phyloP scores from a whole-genome alignment of 2,888 invertebrate genomes.

The Eilema depressum region DNA sequence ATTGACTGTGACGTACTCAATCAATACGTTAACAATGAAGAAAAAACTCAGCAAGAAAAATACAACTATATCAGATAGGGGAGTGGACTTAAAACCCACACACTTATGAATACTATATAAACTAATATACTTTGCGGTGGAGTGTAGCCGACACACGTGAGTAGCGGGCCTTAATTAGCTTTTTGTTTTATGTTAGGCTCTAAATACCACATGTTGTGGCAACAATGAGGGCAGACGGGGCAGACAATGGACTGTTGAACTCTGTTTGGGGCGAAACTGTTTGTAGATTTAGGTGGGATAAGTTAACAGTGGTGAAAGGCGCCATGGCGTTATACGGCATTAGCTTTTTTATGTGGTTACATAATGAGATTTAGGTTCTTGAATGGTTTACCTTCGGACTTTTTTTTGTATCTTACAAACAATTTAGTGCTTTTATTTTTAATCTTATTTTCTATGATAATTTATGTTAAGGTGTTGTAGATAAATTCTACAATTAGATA shows the following conservation, averaged over 20 bases:
- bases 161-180: slow-evolving; percentile 54
- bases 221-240: slow-evolving; percentile 19
- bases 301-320: slow-evolving; percentile 16
- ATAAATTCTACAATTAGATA: neutral
- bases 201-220: slow-evolving; percentile 41
- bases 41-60: slow-evolving; percentile 27
- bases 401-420: neutral
- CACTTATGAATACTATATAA: slow-evolving; percentile 32
- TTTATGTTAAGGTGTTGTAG: neutral
- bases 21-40: slow-evolving; percentile 2
- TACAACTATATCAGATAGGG: slow-evolving; percentile 27
- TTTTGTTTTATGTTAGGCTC: slow-evolving; percentile 61
- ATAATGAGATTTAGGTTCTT: neutral
- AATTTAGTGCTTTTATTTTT: neutral
- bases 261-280: slow-evolving; percentile 10
- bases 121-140: slow-evolving; percentile 29
- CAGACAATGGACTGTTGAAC: slow-evolving; percentile 14
- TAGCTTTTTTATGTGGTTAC: neutral
- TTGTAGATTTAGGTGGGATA: slow-evolving; percentile 16
- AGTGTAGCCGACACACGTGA: slow-evolving; percentile 48
- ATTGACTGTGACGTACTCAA: slow-evolving; percentile 6
- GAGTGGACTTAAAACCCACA: slow-evolving; percentile 20
- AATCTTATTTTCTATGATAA: neutral
- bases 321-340: neutral
- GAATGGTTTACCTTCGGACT: neutral